phyloP scores from a whole-genome alignment of 64 coral and sea anemone genomes.

The Pocillopora damicornis region DNA sequence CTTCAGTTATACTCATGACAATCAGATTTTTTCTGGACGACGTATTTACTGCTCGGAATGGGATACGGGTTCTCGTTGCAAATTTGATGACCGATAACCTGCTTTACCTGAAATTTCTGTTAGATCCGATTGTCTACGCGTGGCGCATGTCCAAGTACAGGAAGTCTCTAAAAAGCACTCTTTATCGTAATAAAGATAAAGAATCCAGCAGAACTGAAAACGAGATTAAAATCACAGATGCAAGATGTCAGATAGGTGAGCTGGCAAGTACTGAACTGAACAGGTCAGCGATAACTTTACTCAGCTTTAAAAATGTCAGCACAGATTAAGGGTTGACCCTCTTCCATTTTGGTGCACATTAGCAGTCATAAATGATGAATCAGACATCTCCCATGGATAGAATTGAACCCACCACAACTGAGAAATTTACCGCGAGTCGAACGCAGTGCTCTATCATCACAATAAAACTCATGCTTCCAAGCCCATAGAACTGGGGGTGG shows the following conservation, averaged over 20 bases:
- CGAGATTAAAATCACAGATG: not conserved
- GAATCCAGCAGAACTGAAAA: not conserved
- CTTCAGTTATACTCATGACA: conserved; percentile 9
- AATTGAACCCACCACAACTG: too few relatives aligned
- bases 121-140: conserved; percentile 46
- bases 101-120: conserved; percentile 23
- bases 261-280: not conserved
- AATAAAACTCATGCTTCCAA: too few relatives aligned
- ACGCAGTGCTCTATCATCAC: too few relatives aligned
- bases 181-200: not conserved
- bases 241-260: not conserved
- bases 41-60: not conserved
- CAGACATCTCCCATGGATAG: too few relatives aligned
- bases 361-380: too few relatives aligned
- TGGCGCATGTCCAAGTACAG: conserved; percentile 54
- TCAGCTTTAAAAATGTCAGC: not conserved
- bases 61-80: not conserved
- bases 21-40: not conserved
- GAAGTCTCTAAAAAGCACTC: not conserved
- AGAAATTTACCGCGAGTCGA: too few relatives aligned
- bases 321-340: not conserved
- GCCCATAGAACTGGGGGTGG: too few relatives aligned
- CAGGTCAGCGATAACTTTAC: not conserved
- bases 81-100: conserved; percentile 33
- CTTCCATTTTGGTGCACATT: too few relatives aligned